Evolutionary conservation across 2,113 vertebrate species (phyloP), one percentile per base, ranked within the genome.

Genomic region (Pteropus alecto): DNA sequence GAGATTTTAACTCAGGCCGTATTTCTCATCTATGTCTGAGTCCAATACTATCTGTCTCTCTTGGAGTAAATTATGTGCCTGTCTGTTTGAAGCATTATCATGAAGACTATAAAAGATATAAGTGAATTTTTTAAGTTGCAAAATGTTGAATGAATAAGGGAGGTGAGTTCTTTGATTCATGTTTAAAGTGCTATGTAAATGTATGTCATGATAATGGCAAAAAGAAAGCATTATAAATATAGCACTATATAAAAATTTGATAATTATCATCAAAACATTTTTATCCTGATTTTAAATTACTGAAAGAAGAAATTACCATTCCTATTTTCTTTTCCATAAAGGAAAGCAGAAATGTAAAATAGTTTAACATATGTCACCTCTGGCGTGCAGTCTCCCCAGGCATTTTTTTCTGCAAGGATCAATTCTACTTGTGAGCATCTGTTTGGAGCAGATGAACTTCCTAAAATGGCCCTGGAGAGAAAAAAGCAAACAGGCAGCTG

Each of bases 391-490:
- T 68, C 71, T 51, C 87, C 87, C 86, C 6, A 51, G 68, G 60
- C 46, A n/a, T 88, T 90, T 95, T 94, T 74, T 63, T 30, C 95
- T 92, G 86, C 24, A 83, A 93, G 95, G 77, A 97, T 93, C 73
- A 65, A 12, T 86, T 92, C 43, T 71, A 74, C 68, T 86, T 78
- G 61, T 68, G 94, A 94, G 54, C 82, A 95, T 91, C 95, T 95
- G 71, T 94, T 87, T 46, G 56, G 86, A 96, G 78, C 86, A 96
- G 89, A 96, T 96, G 96, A 97, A 92, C 78, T 95, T 83, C 58
- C 63, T 73, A 74, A 97, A 97, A 94, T 90, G 92, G 82, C 83
- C 86, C 73, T 13, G 35, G 86, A 38, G 83, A 92, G 73, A 68
- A 82, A 74, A 83, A 82, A 95, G 68, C 73, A 90, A 95, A 93